Evolutionary conservation across 2,797 vertebrate genomes (phyloP).

Genomic region (Anisognathus igniventris): DNA sequence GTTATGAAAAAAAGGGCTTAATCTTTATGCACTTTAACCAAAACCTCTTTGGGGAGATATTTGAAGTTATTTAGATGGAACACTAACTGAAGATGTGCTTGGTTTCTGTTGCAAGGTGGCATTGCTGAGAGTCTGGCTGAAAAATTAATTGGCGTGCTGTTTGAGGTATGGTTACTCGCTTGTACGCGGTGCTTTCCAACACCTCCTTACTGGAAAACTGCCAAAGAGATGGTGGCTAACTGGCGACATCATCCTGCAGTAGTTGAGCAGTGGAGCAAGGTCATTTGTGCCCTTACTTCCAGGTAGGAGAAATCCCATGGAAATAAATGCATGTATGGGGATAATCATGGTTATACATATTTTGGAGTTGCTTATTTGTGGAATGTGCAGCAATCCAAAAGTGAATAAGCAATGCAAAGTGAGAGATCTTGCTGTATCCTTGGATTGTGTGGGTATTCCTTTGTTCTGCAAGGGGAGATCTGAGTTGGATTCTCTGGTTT

Average conservation of each 20-base stretch:
- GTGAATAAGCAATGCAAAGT: not conserved
- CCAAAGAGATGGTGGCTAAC: conserved; percentile 91
- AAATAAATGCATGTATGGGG: fast-evolving
- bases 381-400: not conserved
- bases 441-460: not conserved
- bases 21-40: not conserved
- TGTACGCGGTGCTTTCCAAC: conserved; percentile 90
- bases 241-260: conserved; percentile 91
- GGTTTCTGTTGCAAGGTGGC: conserved; percentile 75
- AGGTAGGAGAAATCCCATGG: conserved; percentile 73
- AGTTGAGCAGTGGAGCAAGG: conserved; percentile 91
- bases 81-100: not conserved
- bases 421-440: not conserved
- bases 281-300: conserved; percentile 87
- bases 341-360: fast-evolving
- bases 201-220: conserved; percentile 90
- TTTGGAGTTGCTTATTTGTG: not conserved
- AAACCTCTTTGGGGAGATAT: not conserved
- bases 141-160: conserved; percentile 86
- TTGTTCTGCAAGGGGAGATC: not conserved
- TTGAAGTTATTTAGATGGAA: not conserved
- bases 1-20: not conserved
- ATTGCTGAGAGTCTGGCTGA: conserved; percentile 90
- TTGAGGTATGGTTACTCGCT: conserved; percentile 91
- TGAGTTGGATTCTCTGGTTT: not conserved